phyloP scores from a whole-genome alignment of 1,140 invertebrate genomes.

The Bombus difficillimus region DNA sequence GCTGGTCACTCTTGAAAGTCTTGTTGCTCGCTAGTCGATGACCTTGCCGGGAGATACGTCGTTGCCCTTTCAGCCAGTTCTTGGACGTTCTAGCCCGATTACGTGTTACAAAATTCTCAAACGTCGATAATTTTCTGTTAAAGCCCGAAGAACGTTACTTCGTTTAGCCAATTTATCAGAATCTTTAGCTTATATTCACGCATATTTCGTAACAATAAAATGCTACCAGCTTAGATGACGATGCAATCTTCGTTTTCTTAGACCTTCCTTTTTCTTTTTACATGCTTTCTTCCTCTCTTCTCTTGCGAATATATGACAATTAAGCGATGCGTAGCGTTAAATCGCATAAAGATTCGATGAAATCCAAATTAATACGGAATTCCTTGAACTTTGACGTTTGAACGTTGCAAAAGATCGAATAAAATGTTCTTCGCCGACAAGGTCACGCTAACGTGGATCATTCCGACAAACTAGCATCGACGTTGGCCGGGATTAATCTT shows the following conservation, averaged over 20 bases:
- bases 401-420: neutral
- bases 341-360: too few species aligned
- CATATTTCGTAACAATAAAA: neutral
- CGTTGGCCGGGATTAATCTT: neutral
- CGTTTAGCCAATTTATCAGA: neutral
- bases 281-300: too few species aligned
- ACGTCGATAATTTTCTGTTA: neutral
- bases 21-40: neutral
- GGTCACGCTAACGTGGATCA: neutral
- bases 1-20: slow-evolving; percentile 13
- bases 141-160: neutral
- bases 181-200: neutral
- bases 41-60: neutral
- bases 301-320: too few species aligned
- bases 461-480: slow-evolving; percentile 1
- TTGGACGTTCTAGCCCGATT: neutral
- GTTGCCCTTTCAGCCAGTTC: neutral
- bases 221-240: too few species aligned
- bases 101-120: neutral
- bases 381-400: too few species aligned
- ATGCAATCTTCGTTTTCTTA: too few species aligned
- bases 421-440: neutral
- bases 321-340: too few species aligned
- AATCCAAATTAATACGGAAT: too few species aligned
- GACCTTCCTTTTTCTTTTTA: too few species aligned